Conservation (phyloP, 2,113 vertebrate genomes). For the Anolis carolinensis region DNA sequence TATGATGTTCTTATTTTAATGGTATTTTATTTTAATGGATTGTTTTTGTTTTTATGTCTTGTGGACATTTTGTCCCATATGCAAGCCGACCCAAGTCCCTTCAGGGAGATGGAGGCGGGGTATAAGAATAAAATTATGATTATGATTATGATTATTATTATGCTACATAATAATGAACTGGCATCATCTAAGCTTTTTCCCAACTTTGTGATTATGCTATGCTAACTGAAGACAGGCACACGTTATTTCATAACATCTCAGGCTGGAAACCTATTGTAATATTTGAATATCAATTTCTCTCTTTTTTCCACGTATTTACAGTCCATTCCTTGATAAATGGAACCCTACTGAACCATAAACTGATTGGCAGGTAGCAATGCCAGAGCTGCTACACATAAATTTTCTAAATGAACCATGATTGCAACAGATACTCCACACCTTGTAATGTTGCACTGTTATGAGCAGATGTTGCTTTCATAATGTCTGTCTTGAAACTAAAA, state of each 20-base stretch:
- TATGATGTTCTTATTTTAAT: too few relatives aligned
- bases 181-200: background rate
- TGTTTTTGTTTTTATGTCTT: too few relatives aligned
- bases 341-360: background rate
- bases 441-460: background rate
- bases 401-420: background rate
- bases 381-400: background rate
- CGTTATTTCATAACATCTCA: background rate
- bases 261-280: background rate
- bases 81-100: too few relatives aligned
- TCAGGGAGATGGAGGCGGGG: too few relatives aligned
- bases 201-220: background rate
- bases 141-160: too few relatives aligned
- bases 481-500: background rate
- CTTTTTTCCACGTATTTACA: background rate
- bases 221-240: background rate
- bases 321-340: background rate
- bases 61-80: too few relatives aligned
- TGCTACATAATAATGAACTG: background rate
- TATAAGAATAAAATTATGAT: too few relatives aligned
- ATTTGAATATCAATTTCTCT: background rate
- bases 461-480: slow-evolving; percentile 22
- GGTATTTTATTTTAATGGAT: too few relatives aligned
- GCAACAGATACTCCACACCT: slow-evolving; percentile 23
- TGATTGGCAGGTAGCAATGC: background rate